These are phyloP conservation scores for Pristionchus arcanus DNA, from an alignment of 2,888 invertebrate genomes.

Conservation along the genomic window DNA sequence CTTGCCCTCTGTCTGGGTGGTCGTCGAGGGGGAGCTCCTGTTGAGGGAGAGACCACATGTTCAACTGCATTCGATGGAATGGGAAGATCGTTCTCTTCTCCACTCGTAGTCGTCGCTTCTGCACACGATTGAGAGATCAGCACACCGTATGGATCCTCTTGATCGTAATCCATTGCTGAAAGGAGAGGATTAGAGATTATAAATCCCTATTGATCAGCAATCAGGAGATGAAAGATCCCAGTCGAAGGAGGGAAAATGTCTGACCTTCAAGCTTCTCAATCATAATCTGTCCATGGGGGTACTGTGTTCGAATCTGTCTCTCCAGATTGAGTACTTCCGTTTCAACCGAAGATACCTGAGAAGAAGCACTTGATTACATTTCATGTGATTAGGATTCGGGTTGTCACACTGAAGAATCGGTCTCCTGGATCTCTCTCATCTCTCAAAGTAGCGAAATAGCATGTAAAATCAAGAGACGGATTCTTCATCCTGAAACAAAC, in stretches of 20 bases:
- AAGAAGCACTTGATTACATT: background rate
- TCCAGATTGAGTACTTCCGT: constrained; percentile 60
- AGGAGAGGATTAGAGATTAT: too few species aligned
- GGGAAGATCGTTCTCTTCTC: constrained; percentile 29
- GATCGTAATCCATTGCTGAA: constrained; percentile 18
- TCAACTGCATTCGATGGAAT: background rate
- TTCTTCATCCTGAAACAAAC: too few species aligned
- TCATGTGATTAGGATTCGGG: too few species aligned
- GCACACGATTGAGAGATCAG: constrained; percentile 42
- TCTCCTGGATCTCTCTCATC: too few species aligned
- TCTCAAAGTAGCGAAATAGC: too few species aligned
- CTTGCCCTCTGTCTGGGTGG: constrained; percentile 54
- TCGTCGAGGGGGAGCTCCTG: constrained; percentile 21
- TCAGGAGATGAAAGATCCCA: too few species aligned
- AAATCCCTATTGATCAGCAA: background rate
- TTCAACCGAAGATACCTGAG: constrained; percentile 59
- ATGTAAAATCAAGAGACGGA: too few species aligned
- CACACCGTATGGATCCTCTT: constrained; percentile 40
- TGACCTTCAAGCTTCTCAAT: constrained; percentile 59
- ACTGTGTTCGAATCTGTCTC: constrained; percentile 18
- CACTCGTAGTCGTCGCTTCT: background rate
- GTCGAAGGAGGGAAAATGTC: background rate
- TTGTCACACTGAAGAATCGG: too few species aligned
- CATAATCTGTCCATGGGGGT: constrained; percentile 59
- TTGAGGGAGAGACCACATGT: constrained; percentile 14